phyloP scores from a whole-genome alignment of 2,113 vertebrate genomes.

The Oryzias javanicus region DNA sequence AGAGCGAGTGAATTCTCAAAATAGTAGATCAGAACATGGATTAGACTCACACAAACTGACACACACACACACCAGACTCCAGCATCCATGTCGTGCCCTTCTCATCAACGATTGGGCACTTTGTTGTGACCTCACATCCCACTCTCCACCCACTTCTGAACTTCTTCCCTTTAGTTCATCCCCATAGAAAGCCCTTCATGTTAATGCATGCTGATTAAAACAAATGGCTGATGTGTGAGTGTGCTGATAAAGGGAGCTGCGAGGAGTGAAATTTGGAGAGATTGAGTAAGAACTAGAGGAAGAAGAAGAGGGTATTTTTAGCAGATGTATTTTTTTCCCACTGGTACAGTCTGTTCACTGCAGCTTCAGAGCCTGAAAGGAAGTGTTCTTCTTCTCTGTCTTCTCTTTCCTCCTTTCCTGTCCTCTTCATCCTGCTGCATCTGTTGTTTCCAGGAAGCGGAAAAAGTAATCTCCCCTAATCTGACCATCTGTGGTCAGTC shows the following conservation, averaged over 20 bases:
- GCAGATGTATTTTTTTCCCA: conserved; percentile 48
- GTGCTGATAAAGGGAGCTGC: conserved; percentile 27
- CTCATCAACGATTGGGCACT: conserved; percentile 52
- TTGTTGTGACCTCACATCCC: conserved; percentile 56
- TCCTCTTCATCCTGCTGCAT: conserved; percentile 34
- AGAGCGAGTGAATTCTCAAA: conserved; percentile 55
- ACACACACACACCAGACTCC: conserved; percentile 40
- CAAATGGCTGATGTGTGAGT: conserved; percentile 31
- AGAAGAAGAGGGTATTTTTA: conserved; percentile 68
- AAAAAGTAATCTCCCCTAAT: conserved; percentile 63
- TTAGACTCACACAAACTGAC: conserved; percentile 48
- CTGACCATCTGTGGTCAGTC: conserved; percentile 46
- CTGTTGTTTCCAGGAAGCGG: conserved; percentile 33
- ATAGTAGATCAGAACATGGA: conserved; percentile 64
- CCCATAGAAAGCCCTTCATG: conserved; percentile 36
- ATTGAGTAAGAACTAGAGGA: conserved; percentile 55
- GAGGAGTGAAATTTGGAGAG: conserved; percentile 32
- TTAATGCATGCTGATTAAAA: conserved; percentile 65
- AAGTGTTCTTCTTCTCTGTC: conserved; percentile 20
- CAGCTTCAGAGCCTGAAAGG: conserved; percentile 39
- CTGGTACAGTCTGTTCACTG: conserved; percentile 65
- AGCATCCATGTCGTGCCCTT: conserved; percentile 42
- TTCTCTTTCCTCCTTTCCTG: neutral
- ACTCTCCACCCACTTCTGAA: conserved; percentile 59
- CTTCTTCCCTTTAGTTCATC: conserved; percentile 62